Percentiles rank a stretch among this genome's conserved stretches.
These are phyloP conservation scores for Ellobium chinense DNA, from an alignment of 2,888 invertebrate species.

Conservation along the genomic window DNA sequence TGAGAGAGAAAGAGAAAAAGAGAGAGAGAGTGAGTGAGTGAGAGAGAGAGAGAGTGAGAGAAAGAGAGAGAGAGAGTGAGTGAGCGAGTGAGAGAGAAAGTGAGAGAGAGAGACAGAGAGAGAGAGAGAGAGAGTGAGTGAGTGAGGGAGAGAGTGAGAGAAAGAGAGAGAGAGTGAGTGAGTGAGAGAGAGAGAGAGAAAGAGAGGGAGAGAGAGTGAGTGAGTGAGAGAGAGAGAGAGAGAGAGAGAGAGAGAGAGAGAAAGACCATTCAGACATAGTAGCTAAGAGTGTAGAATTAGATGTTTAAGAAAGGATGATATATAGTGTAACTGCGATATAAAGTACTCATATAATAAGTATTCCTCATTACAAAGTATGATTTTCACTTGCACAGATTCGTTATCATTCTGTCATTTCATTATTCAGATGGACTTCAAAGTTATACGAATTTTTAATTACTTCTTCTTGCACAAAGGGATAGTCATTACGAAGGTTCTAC, in stretches of 20 bases:
- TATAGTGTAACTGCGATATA: too few relatives aligned
- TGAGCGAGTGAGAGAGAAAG: slow-evolving; percentile 8
- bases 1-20: neutral
- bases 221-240: slow-evolving; percentile 37
- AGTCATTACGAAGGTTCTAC: too few relatives aligned
- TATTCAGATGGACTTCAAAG: too few relatives aligned
- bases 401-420: too few relatives aligned
- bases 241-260: slow-evolving; percentile 25
- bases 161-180: neutral
- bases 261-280: too few relatives aligned
- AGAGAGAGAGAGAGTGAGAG: neutral
- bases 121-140: neutral
- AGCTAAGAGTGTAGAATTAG: too few relatives aligned
- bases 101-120: neutral
- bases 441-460: too few relatives aligned
- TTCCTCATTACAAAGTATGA: too few relatives aligned
- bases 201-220: slow-evolving; percentile 26
- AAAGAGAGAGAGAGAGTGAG: slow-evolving; percentile 10
- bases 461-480: too few relatives aligned
- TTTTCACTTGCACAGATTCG: too few relatives aligned
- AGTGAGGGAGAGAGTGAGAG: neutral
- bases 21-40: neutral
- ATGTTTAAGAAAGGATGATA: too few relatives aligned
- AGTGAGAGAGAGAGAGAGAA: neutral
- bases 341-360: too few relatives aligned